These are phyloP conservation scores for Chelon labrosus DNA, from an alignment of 2,797 vertebrate species.

Conservation along the genomic window DNA sequence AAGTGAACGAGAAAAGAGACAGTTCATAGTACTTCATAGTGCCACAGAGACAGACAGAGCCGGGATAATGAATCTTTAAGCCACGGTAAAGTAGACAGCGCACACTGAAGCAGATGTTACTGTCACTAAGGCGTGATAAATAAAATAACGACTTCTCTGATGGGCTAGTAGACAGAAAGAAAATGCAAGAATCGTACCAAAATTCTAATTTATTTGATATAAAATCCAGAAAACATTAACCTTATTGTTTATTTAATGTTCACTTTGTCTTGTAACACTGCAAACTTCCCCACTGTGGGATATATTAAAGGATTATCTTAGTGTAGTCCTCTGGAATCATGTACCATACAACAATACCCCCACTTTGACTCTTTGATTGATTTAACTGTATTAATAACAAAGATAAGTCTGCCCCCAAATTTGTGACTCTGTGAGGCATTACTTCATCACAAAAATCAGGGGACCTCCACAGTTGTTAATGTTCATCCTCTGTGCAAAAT, in stretches of 20 bases:
- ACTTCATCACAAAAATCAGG: not conserved
- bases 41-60: conserved; percentile 20
- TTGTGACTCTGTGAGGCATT: not conserved
- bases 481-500: not conserved
- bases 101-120: conserved; percentile 36
- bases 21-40: not conserved
- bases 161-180: not conserved
- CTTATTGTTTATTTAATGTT: too few relatives aligned
- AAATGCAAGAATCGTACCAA: not conserved
- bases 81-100: conserved; percentile 39
- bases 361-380: not conserved
- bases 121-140: conserved; percentile 6
- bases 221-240: too few relatives aligned
- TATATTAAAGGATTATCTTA: too few relatives aligned
- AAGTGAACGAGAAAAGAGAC: conserved; percentile 12
- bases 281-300: too few relatives aligned
- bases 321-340: not conserved
- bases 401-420: not conserved
- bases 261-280: too few relatives aligned
- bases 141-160: not conserved
- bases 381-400: not conserved
- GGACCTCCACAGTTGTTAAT: not conserved
- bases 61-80: conserved; percentile 63
- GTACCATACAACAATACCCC: not conserved
- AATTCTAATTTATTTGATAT: too few relatives aligned